A percentile compares a stretch with the other conserved stretches of the same genome.
Conservation (phyloP, 2,113 vertebrate species). For the Deroptyus accipitrinus region DNA sequence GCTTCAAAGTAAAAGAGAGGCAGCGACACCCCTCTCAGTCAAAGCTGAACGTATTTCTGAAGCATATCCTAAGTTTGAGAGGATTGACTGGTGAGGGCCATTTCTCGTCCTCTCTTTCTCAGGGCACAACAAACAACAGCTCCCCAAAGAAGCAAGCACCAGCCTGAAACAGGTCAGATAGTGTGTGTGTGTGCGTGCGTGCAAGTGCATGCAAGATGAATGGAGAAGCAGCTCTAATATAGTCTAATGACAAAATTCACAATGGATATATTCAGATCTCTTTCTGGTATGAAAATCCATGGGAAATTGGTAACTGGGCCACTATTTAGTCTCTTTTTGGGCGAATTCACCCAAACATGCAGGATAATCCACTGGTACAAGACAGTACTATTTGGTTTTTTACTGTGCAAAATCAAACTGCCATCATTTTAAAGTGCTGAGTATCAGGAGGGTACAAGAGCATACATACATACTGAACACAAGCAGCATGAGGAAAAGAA, state of each 20-base stretch:
- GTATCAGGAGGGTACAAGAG: neutral
- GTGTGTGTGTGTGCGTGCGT: neutral
- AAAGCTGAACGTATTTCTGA: neutral
- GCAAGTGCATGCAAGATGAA: neutral
- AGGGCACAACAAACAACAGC: neutral
- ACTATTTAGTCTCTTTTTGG: neutral
- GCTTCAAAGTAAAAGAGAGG: neutral
- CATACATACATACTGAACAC: neutral
- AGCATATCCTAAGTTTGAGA: neutral
- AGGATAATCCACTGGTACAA: neutral
- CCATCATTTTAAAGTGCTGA: neutral
- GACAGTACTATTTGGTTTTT: neutral
- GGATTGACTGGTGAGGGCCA: neutral
- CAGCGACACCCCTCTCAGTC: neutral
- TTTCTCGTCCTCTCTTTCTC: neutral
- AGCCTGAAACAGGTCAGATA: neutral
- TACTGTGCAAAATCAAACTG: neutral
- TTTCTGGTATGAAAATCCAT: neutral
- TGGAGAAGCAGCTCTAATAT: neutral
- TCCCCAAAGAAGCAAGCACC: neutral
- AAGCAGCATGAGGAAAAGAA: neutral
- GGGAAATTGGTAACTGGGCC: neutral
- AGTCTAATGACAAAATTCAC: neutral
- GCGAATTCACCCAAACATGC: neutral
- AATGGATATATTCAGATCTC: neutral